phyloP scores from a whole-genome alignment of 2,888 invertebrate genomes.

The Pheosia gnoma region DNA sequence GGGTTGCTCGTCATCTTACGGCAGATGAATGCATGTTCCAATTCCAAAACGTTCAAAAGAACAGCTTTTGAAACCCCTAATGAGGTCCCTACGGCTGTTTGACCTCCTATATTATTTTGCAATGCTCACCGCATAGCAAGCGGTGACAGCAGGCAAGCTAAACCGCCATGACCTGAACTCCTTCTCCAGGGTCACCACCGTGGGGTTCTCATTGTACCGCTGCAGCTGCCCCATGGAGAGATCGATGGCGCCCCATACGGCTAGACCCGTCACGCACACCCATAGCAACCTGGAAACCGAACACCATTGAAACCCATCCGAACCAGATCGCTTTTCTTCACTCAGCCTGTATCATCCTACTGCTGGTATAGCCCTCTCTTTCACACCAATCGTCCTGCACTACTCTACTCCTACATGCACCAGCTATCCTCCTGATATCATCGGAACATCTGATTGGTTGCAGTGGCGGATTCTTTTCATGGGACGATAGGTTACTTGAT shows the following conservation, averaged over 20 bases:
- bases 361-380: no score
- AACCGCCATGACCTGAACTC: conserved; percentile 86
- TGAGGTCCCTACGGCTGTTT: not conserved
- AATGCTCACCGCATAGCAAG: conserved; percentile 70
- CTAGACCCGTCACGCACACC: conserved; percentile 58
- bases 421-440: no score
- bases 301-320: not conserved
- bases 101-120: not conserved
- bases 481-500: no score
- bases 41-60: no score
- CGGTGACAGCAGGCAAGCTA: conserved; percentile 83
- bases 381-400: no score
- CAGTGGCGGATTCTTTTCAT: no score
- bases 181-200: conserved; percentile 86
- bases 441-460: no score
- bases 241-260: conserved; percentile 70
- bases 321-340: no score
- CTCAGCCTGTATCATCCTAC: no score
- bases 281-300: conserved; percentile 65
- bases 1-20: no score
- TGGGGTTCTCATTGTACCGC: conserved; percentile 84
- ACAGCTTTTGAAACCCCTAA: not conserved
- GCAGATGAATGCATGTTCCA: not conserved
- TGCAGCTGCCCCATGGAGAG: conserved; percentile 81
- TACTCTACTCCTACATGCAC: no score